phyloP scores from a whole-genome alignment of 2,888 invertebrate genomes.

The Caenorhabditis sp. region DNA sequence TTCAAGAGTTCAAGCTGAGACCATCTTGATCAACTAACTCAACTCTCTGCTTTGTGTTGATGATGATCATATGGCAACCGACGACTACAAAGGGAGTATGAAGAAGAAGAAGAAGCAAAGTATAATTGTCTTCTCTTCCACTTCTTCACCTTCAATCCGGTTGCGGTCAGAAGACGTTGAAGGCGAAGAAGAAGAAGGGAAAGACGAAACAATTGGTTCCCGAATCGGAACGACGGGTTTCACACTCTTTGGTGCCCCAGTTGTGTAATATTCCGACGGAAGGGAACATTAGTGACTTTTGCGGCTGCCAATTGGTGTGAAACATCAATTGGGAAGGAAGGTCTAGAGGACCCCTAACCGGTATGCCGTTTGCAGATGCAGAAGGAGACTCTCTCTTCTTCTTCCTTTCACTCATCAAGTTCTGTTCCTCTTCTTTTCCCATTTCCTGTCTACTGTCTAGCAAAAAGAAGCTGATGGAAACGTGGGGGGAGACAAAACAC shows the following conservation, averaged over 20 bases:
- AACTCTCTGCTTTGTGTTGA: too few species aligned
- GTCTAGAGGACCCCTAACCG: constrained; percentile 20
- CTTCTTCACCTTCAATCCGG: constrained; percentile 11
- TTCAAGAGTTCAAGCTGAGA: too few species aligned
- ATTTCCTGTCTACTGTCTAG: constrained; percentile 19
- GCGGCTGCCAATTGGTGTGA: constrained; percentile 33
- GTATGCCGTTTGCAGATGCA: constrained; percentile 33
- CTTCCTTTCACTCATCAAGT: background rate
- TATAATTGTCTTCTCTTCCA: constrained; percentile 25
- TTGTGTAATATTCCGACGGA: constrained; percentile 34
- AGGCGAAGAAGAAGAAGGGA: constrained; percentile 1
- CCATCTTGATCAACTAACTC: background rate
- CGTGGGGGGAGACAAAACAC: background rate
- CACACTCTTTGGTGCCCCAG: background rate
- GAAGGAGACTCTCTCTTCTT: background rate
- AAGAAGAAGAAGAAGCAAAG: constrained; percentile 18
- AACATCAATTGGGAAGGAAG: constrained; percentile 27
- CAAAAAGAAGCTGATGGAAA: constrained; percentile 7
- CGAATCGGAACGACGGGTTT: constrained; percentile 52
- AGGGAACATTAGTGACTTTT: constrained; percentile 33
- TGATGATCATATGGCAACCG: too few species aligned
- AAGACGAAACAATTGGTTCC: constrained; percentile 40
- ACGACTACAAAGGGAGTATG: constrained; percentile 30
- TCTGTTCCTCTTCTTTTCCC: background rate
- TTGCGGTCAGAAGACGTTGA: constrained; percentile 41